Percentiles rank a stretch among this genome's conserved stretches.
phyloP scores from a whole-genome alignment of 2,888 invertebrate genomes.

The Salticus scenicus region DNA sequence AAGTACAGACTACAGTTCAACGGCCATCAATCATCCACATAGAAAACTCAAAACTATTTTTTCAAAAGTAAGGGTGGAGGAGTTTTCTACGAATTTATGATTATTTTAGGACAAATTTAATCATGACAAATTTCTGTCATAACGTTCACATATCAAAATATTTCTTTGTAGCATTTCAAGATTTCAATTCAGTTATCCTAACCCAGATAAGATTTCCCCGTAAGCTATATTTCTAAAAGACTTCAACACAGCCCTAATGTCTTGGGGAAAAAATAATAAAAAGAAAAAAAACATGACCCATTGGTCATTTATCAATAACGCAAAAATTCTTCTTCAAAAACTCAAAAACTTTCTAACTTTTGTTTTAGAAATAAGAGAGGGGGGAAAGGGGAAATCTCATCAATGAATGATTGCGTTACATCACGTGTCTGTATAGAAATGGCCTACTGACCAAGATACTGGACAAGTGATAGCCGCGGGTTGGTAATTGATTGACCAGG shows the following conservation, averaged over 20 bases:
- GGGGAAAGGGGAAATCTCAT: slow-evolving; percentile 18
- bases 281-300: slow-evolving; percentile 5
- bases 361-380: background rate
- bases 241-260: slow-evolving; percentile 17
- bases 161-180: too few relatives aligned
- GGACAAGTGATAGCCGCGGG: slow-evolving; percentile 8
- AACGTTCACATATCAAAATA: too few relatives aligned
- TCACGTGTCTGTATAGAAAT: slow-evolving; percentile 27
- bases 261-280: too few relatives aligned
- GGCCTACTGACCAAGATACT: slow-evolving; percentile 56
- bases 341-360: slow-evolving; percentile 5
- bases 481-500: background rate
- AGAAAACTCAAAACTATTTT: too few relatives aligned
- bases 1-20: too few relatives aligned
- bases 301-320: slow-evolving; percentile 37
- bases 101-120: too few relatives aligned
- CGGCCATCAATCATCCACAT: too few relatives aligned
- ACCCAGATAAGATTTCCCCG: slow-evolving; percentile 26
- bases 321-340: background rate
- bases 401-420: slow-evolving; percentile 30
- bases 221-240: background rate
- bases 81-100: too few relatives aligned
- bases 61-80: too few relatives aligned
- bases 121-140: too few relatives aligned
- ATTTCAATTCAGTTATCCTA: too few relatives aligned